Percentiles rank a stretch among this genome's conserved stretches.
These are phyloP conservation scores for Pyrocephalus nanus DNA, from an alignment of 2,797 vertebrate genomes.

Conservation along the genomic window DNA sequence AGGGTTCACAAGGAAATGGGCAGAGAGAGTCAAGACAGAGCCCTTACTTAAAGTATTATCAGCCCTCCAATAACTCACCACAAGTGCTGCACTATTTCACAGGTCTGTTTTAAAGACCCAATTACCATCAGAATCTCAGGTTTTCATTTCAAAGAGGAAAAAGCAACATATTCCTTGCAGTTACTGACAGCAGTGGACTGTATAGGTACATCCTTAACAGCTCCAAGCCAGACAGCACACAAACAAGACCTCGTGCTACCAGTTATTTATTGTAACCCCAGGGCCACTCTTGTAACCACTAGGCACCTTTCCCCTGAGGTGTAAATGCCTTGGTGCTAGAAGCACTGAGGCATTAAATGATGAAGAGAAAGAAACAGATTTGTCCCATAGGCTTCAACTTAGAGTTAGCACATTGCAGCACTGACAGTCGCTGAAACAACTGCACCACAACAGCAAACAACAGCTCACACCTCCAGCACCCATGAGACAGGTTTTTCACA, in stretches of 20 bases:
- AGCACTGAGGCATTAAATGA: neutral
- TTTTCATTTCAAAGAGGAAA: neutral
- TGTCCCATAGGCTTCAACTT: neutral
- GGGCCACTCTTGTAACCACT: neutral
- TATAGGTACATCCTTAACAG: neutral
- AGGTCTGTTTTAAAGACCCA: neutral
- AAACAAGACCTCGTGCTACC: neutral
- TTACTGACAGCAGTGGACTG: neutral
- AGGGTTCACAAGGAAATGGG: neutral
- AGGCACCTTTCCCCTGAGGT: neutral
- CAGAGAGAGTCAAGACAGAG: neutral
- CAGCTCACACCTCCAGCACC: neutral
- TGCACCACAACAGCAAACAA: neutral
- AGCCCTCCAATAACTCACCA: neutral
- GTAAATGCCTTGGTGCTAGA: neutral
- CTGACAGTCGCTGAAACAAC: neutral
- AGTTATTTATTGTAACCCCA: neutral
- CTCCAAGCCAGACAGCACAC: neutral
- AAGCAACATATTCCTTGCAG: neutral
- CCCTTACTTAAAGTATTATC: neutral
- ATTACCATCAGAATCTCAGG: neutral
- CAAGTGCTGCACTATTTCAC: neutral
- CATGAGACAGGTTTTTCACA: neutral
- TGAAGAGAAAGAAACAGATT: neutral
- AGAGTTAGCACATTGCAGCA: neutral